Evolutionary conservation across 2,888 invertebrate species (phyloP).

Genomic region (Athalia cordata): DNA sequence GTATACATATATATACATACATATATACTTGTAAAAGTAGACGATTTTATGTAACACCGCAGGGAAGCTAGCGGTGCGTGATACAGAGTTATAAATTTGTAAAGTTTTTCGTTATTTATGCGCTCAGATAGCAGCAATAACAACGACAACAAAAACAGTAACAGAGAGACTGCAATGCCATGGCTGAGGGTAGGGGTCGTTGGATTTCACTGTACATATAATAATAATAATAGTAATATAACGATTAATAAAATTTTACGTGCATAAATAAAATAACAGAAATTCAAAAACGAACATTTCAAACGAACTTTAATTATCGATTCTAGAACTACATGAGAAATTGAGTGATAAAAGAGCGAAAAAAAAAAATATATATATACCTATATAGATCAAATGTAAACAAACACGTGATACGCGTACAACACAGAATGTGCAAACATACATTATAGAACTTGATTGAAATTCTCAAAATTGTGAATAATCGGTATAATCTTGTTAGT

Average conservation of each 20-base stretch:
- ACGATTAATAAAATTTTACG: not conserved
- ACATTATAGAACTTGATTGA: not conserved
- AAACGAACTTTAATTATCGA: not conserved
- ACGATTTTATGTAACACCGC: not conserved
- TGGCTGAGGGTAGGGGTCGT: too few relatives aligned
- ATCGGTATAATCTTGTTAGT: too few relatives aligned
- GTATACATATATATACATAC: not conserved
- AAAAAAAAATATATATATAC: not conserved
- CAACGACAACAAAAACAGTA: too few relatives aligned
- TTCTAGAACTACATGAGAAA: not conserved
- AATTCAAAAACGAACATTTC: not conserved
- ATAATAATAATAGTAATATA: too few relatives aligned
- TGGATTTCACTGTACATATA: too few relatives aligned
- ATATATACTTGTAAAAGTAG: not conserved
- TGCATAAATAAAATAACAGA: not conserved
- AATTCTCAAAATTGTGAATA: not conserved
- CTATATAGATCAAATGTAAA: not conserved
- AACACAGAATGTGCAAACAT: not conserved
- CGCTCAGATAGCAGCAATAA: constrained; percentile 16
- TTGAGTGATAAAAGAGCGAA: not conserved
- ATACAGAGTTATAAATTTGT: constrained; percentile 41
- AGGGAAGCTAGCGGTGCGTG: constrained; percentile 27
- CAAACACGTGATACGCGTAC: not conserved
- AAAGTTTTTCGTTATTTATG: constrained; percentile 42
- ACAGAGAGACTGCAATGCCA: not conserved